Evolutionary conservation across 2,113 vertebrate genomes (phyloP).

Genomic region (Phainopepla nitens): DNA sequence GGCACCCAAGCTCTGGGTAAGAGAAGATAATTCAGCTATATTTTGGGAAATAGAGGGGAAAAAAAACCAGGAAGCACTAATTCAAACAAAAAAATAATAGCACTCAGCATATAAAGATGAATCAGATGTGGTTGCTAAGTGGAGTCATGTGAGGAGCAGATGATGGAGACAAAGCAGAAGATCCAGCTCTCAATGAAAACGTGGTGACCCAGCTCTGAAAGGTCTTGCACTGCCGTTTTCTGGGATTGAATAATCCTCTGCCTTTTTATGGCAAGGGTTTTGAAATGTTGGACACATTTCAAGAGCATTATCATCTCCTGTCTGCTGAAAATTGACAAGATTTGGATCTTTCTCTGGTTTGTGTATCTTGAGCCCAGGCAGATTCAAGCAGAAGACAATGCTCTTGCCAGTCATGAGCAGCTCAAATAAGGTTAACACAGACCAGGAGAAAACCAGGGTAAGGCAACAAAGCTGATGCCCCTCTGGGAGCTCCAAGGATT

Average conservation of each 20-base stretch:
- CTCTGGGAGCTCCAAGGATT: not conserved
- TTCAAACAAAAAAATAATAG: not conserved
- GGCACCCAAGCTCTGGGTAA: not conserved
- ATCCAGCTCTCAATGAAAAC: not conserved
- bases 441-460: not conserved
- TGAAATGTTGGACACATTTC: not conserved
- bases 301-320: not conserved
- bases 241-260: not conserved
- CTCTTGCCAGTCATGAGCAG: not conserved
- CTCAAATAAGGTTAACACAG: not conserved
- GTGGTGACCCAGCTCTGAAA: not conserved
- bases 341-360: conserved; percentile 13
- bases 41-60: not conserved
- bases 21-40: not conserved
- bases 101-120: not conserved
- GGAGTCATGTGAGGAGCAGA: conserved; percentile 1
- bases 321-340: not conserved
- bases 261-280: not conserved
- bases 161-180: not conserved
- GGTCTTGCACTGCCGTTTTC: not conserved
- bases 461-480: not conserved
- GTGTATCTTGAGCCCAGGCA: not conserved
- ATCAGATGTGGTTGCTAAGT: not conserved
- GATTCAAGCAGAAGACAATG: not conserved
- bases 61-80: not conserved